Evolutionary conservation across 2,888 invertebrate genomes (phyloP).

Genomic region (Sarcophaga variegata): DNA sequence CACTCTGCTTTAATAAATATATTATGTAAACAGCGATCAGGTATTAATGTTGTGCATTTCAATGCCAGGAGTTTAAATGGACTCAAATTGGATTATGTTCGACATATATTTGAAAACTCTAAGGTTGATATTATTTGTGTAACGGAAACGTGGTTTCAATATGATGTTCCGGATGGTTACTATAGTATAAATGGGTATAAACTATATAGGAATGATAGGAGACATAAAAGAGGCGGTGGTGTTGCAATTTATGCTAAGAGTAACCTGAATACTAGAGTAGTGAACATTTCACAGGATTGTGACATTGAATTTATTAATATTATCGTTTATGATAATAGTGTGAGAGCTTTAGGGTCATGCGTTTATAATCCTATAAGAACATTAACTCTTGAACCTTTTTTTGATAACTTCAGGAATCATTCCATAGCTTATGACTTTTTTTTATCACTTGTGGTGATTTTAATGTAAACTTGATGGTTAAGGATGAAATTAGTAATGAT

Average conservation of each 20-base stretch:
- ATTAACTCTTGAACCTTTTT: slow-evolving; percentile 23
- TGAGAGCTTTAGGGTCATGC: slow-evolving; percentile 35
- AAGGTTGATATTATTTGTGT: slow-evolving; percentile 39
- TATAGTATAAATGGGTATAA: not conserved
- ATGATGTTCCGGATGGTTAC: slow-evolving; percentile 6
- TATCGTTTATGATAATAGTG: slow-evolving; percentile 24
- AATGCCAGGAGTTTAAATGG: slow-evolving; percentile 39
- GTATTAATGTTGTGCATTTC: slow-evolving; percentile 30
- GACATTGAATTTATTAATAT: slow-evolving; percentile 30
- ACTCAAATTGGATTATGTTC: slow-evolving; percentile 28
- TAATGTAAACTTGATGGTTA: slow-evolving; percentile 38
- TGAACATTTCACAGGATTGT: slow-evolving; percentile 11
- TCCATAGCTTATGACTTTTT: slow-evolving; percentile 34
- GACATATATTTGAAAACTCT: slow-evolving; percentile 26
- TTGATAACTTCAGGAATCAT: slow-evolving; percentile 6
- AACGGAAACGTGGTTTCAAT: slow-evolving; percentile 37
- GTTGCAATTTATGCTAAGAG: slow-evolving; percentile 34
- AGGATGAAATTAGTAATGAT: slow-evolving; percentile 2
- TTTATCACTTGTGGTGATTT: slow-evolving; percentile 39
- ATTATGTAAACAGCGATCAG: slow-evolving; percentile 23
- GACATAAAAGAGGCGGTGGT: slow-evolving; percentile 23
- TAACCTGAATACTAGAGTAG: not conserved
- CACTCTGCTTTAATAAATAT: slow-evolving; percentile 15
- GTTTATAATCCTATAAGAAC: slow-evolving; percentile 38
- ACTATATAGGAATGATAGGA: no score